Conservation (phyloP, 2,113 vertebrate genomes). For the Apistogramma diplotaenia region DNA sequence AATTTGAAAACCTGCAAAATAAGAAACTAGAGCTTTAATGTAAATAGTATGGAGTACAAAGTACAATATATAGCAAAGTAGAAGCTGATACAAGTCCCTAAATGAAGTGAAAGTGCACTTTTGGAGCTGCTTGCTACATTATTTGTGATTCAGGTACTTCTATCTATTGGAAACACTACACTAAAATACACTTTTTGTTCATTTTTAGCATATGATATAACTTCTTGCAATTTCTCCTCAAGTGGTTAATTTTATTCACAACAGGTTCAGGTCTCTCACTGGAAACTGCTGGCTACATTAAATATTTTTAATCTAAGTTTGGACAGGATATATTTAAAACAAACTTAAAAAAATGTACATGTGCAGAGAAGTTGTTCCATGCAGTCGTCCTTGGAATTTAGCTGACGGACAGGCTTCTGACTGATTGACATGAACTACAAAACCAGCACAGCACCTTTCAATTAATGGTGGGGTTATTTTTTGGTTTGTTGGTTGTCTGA, state of each 20-base stretch:
- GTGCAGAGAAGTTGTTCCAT: too few species aligned
- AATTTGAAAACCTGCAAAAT: background rate
- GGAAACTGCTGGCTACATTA: background rate
- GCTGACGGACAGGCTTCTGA: too few species aligned
- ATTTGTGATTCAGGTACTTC: background rate
- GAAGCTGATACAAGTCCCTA: background rate
- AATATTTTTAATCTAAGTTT: background rate
- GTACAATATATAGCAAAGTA: background rate
- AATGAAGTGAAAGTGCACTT: background rate
- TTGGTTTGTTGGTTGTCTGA: too few species aligned
- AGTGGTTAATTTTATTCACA: background rate
- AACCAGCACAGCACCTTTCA: too few species aligned
- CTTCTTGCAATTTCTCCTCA: background rate
- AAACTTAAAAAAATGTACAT: background rate
- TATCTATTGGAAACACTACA: too few species aligned
- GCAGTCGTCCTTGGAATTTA: too few species aligned
- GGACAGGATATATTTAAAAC: background rate
- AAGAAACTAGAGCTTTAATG: background rate
- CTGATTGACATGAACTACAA: too few species aligned
- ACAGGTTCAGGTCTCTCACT: background rate
- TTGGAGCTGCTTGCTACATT: background rate
- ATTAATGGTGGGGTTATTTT: too few species aligned
- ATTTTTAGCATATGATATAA: background rate
- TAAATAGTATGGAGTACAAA: too few species aligned
- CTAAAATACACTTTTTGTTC: background rate